These are phyloP conservation scores for Cactoblastis cactorum DNA, from an alignment of 2,888 invertebrate species.

Conservation along the genomic window DNA sequence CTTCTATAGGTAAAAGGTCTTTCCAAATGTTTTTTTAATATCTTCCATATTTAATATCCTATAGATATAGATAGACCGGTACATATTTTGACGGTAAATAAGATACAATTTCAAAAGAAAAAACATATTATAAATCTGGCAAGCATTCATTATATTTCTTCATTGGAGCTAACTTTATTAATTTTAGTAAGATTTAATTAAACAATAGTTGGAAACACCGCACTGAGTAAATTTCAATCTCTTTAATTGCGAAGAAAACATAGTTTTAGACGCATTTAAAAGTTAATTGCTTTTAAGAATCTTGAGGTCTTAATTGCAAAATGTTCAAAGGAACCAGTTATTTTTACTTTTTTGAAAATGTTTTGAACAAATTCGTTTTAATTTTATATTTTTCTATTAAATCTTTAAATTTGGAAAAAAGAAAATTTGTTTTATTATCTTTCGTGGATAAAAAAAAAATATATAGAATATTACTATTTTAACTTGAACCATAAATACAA, in stretches of 20 bases:
- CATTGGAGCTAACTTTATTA: constrained; percentile 1
- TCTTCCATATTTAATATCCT: too few species aligned
- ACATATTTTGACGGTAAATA: background rate
- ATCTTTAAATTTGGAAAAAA: too few species aligned
- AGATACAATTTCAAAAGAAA: background rate
- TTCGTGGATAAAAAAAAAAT: too few species aligned
- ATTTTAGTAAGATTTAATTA: constrained; percentile 2
- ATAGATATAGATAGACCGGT: background rate
- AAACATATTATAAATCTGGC: background rate
- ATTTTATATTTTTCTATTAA: too few species aligned
- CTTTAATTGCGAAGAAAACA: constrained; percentile 4
- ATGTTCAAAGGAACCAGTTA: background rate
- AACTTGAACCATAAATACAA: too few species aligned
- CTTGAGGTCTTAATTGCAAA: constrained; percentile 5
- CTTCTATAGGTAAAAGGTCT: too few species aligned
- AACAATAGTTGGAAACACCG: background rate
- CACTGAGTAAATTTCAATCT: background rate
- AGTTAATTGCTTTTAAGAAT: constrained; percentile 5
- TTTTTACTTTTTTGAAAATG: background rate
- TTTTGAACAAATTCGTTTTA: background rate
- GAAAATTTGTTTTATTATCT: too few species aligned
- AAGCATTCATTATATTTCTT: background rate
- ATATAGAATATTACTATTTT: too few species aligned
- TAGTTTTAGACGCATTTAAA: background rate
- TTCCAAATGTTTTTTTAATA: too few species aligned